Evolutionary conservation across 2,888 invertebrate species (phyloP).

Genomic region (Drosophila nr. perissopoda): DNA sequence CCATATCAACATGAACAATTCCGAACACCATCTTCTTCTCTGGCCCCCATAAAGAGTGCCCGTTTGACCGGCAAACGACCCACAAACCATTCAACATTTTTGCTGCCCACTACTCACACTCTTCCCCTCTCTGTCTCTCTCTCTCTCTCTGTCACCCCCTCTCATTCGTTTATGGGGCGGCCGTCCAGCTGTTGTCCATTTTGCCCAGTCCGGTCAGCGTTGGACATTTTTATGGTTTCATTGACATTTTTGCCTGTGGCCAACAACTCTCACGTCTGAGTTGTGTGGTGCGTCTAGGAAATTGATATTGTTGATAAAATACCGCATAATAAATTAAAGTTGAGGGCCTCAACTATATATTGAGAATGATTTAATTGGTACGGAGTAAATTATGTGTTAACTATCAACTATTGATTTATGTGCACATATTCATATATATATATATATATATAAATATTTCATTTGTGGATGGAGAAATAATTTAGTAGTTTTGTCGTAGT

Average conservation of each 20-base stretch:
- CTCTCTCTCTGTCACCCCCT: background rate
- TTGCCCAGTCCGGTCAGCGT: slow-evolving; percentile 34
- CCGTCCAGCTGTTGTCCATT: slow-evolving; percentile 35
- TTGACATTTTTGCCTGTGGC: slow-evolving; percentile 60
- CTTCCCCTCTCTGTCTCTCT: background rate
- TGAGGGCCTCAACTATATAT: slow-evolving; percentile 6
- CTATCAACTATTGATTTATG: background rate
- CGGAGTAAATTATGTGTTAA: slow-evolving; percentile 8
- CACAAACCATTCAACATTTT: slow-evolving; percentile 40
- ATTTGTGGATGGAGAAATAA: background rate
- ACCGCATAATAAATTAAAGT: slow-evolving; percentile 35
- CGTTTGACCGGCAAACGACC: slow-evolving; percentile 51
- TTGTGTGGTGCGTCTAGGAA: slow-evolving; percentile 15
- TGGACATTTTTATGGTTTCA: slow-evolving; percentile 73
- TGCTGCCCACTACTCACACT: slow-evolving; percentile 4
- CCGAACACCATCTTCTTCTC: slow-evolving; percentile 24
- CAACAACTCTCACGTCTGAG: slow-evolving; percentile 3
- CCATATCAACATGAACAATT: slow-evolving; percentile 45
- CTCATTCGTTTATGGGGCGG: slow-evolving; percentile 38
- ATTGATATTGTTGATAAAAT: slow-evolving; percentile 47
- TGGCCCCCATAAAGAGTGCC: slow-evolving; percentile 36
- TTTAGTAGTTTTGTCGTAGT: background rate
- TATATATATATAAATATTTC: too few species aligned
- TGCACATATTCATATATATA: background rate
- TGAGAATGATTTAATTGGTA: slow-evolving; percentile 18